Conservation (phyloP, 2,888 invertebrate species). For the Mesoligia furuncula region DNA sequence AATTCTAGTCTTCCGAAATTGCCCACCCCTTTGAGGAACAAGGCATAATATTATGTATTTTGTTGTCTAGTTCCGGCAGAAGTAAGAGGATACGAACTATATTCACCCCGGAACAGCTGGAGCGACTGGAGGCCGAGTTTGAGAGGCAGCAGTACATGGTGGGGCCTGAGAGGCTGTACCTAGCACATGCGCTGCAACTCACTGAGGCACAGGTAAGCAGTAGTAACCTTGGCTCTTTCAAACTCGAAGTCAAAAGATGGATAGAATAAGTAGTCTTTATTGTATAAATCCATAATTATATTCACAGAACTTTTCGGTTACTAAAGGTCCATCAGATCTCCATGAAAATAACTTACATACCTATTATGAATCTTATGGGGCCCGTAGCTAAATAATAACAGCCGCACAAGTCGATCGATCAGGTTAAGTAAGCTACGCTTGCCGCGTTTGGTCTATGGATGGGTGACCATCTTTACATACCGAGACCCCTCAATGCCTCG, state of each 20-base stretch:
- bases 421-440: no score
- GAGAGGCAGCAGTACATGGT: slow-evolving; percentile 99
- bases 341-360: no score
- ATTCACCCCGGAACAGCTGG: slow-evolving; percentile 98
- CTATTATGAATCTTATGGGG: no score
- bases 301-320: background rate
- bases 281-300: background rate
- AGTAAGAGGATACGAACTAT: slow-evolving; percentile 98
- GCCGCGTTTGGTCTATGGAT: no score
- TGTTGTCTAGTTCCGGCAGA: slow-evolving; percentile 85
- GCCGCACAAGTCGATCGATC: no score
- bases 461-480: no score
- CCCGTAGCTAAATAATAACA: no score
- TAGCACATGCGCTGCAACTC: slow-evolving; percentile 96
- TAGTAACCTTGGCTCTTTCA: no score
- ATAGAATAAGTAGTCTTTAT: background rate
- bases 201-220: slow-evolving; percentile 95
- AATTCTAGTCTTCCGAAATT: no score
- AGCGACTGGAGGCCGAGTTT: slow-evolving; percentile 98
- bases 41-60: accelerated
- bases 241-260: no score
- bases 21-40: background rate
- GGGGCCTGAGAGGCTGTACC: slow-evolving; percentile 97
- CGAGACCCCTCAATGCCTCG: no score
- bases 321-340: no score